Evolutionary conservation across 2,113 vertebrate genomes (phyloP).

Genomic region (Ceratotherium simum): DNA sequence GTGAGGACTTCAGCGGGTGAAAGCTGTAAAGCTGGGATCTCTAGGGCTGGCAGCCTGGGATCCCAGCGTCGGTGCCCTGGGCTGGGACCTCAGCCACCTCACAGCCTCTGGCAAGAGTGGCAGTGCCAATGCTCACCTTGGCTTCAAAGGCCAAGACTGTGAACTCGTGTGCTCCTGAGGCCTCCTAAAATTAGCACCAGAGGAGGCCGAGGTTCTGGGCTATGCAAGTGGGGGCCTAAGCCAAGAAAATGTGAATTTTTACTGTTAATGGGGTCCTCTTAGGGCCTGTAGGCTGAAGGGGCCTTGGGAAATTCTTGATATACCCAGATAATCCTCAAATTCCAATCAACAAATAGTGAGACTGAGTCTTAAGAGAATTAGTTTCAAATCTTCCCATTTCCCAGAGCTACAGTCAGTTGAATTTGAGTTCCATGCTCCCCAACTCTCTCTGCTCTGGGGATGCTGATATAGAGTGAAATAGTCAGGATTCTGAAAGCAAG

Average conservation of each 20-base stretch:
- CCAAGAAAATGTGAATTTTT: not conserved
- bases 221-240: not conserved
- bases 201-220: not conserved
- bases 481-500: not conserved
- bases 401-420: not conserved
- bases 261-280: not conserved
- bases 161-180: not conserved
- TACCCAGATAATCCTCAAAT: not conserved
- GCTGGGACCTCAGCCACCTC: not conserved
- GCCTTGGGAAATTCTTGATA: conserved; percentile 23
- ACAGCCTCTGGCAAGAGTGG: not conserved
- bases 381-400: not conserved
- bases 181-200: not conserved
- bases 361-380: not conserved
- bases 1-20: not conserved
- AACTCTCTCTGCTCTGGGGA: not conserved
- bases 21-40: not conserved
- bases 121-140: not conserved
- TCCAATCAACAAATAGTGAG: not conserved
- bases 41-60: not conserved
- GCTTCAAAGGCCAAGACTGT: not conserved
- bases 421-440: not conserved
- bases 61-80: not conserved
- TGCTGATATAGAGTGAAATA: not conserved
- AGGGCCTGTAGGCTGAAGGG: not conserved